phyloP scores from a whole-genome alignment of 2,113 vertebrate species.

The Himantopus leucocephalus region DNA sequence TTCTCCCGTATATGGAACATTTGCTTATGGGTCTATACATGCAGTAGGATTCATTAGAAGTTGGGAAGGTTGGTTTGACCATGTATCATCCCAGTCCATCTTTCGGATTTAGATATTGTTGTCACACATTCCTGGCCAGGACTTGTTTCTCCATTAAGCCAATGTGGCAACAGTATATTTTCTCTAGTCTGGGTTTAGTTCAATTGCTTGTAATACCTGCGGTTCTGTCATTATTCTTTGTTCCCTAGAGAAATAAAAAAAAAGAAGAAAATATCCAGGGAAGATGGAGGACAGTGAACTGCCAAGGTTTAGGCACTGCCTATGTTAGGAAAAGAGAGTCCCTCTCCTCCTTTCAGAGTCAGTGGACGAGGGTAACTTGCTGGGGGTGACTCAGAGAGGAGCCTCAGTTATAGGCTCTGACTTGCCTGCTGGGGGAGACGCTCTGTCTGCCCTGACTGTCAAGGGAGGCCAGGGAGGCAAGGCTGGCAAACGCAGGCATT shows the following conservation, averaged over 20 bases:
- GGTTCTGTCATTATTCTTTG: neutral
- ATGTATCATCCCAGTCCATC: neutral
- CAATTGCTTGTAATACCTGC: neutral
- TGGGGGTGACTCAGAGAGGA: slow-evolving; percentile 40
- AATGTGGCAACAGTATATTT: neutral
- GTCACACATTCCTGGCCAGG: slow-evolving; percentile 21
- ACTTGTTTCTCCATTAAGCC: neutral
- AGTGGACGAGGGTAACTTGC: neutral
- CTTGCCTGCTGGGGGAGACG: slow-evolving; percentile 1
- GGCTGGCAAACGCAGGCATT: slow-evolving; percentile 6
- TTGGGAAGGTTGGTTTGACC: neutral
- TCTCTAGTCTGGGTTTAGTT: neutral
- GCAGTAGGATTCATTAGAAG: neutral
- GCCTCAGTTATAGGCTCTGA: neutral
- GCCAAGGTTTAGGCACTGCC: neutral
- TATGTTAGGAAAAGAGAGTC: neutral
- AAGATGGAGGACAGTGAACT: neutral
- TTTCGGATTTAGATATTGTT: slow-evolving; percentile 4
- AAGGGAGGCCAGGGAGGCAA: neutral
- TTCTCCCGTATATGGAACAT: neutral
- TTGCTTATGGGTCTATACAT: slow-evolving; percentile 5
- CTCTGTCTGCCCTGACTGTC: slow-evolving; percentile 24
- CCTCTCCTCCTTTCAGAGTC: neutral
- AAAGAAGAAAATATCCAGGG: neutral
- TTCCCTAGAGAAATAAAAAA: slow-evolving; percentile 6